Evolutionary conservation across 2,113 vertebrate genomes (phyloP).

Genomic region (Chiloscyllium plagiosum): DNA sequence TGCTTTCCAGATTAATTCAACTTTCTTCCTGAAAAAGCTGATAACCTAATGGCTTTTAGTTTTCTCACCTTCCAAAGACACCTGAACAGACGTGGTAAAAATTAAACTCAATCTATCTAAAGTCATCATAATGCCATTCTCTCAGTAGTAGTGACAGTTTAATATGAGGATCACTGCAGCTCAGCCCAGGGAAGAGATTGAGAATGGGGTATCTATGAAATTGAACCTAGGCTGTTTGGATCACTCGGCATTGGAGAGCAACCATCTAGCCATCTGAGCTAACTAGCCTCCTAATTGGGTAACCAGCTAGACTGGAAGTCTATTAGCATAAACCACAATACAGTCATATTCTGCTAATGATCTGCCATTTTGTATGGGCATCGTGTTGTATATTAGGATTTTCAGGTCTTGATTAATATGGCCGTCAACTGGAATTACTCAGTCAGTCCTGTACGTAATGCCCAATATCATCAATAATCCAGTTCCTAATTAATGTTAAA

Average conservation of each 20-base stretch:
- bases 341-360: not conserved
- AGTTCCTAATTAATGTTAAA: not conserved
- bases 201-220: too few relatives aligned
- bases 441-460: not conserved
- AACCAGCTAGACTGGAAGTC: not conserved
- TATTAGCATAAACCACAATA: not conserved
- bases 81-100: not conserved
- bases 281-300: not conserved
- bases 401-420: not conserved
- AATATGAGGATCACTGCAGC: too few relatives aligned
- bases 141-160: too few relatives aligned
- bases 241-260: too few relatives aligned
- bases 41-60: not conserved
- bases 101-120: not conserved
- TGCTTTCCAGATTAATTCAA: not conserved
- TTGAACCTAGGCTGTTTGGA: too few relatives aligned
- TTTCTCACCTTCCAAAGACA: not conserved
- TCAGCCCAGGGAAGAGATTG: too few relatives aligned
- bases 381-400: not conserved
- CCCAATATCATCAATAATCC: not conserved
- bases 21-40: not conserved
- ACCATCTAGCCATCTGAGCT: too few relatives aligned
- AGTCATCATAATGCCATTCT: too few relatives aligned
- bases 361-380: not conserved
- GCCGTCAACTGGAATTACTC: not conserved